Evolutionary conservation across 2,797 vertebrate species (phyloP), one percentile per base, ranked within the genome.

Genomic region (Eutrigla gurnardus): DNA sequence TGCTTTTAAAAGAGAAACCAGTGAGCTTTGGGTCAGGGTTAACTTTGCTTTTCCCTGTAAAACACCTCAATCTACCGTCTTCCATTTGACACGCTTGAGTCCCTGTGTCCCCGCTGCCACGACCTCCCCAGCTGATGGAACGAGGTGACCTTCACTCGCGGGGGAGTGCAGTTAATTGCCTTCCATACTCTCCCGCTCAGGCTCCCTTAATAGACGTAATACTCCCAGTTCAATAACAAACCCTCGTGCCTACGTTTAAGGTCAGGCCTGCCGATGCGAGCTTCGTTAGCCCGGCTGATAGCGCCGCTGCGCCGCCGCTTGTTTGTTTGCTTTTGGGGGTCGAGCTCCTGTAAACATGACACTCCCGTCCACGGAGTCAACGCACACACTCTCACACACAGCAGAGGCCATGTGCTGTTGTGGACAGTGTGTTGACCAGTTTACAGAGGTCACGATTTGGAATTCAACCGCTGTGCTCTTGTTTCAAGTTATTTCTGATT

Each of bases 111-210:
- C 52, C 40, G 72, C 75, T 36, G 84, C 68, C 6, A 70, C 25
- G 66, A 62, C 72, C 58, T 78, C 72, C 9, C 45, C 73, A 80
- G 82, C 88, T 73, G 78, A 86, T 3, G 43, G 84, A 90, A 77
- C 86, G 90, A 89, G 90, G 89, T 92, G 89, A 93, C 90, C 90
- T 87, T 76, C 86, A 74, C 86, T 81, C 58, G 53, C 82, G 52
- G 75, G 25, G 77, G 81, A 70, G 79, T 59, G 87, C 86, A 43
- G 81, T 81, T 92, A 89, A 92, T 91, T 91, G 88, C 89, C 83
- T 91, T 81, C 85, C 73, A 76, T 75, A 57, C 81, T 80, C 77
- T 58, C 58, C 5, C 47, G 72, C 78, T 60, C 77, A 40, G 18
- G 36, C 78, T 81, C 76, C 70, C 81, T 39, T 64, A 89, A 87